Conservation (phyloP, 2,797 vertebrate genomes). For the Arremon brunneinucha region DNA sequence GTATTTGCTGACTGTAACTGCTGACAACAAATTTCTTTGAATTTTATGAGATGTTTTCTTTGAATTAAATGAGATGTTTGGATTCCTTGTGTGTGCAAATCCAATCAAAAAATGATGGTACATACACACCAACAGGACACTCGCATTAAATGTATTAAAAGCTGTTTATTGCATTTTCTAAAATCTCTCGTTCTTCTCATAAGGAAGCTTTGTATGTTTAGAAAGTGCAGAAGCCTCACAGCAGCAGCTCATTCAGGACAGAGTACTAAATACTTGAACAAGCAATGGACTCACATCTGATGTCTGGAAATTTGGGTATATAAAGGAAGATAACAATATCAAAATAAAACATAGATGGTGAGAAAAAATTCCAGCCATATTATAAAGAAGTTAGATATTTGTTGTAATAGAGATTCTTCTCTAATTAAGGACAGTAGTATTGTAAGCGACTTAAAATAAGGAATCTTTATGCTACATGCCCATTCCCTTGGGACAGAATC, state of each 20-base stretch:
- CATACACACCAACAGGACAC: neutral
- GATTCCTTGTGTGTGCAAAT: neutral
- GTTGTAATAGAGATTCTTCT: neutral
- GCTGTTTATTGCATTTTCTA: neutral
- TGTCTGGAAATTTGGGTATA: neutral
- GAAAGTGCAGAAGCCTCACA: neutral
- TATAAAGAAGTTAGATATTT: neutral
- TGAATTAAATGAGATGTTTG: neutral
- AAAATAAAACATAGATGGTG: neutral
- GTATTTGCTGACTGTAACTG: slow-evolving; percentile 1
- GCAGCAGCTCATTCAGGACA: neutral
- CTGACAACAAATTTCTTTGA: neutral
- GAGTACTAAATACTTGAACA: neutral
- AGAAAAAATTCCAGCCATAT: neutral
- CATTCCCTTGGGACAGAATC: neutral
- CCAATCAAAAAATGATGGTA: neutral
- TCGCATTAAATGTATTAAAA: neutral
- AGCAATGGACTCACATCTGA: neutral
- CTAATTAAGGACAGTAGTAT: neutral
- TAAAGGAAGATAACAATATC: neutral
- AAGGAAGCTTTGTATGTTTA: neutral
- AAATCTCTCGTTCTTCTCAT: neutral
- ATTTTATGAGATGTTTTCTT: neutral
- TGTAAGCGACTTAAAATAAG: neutral
- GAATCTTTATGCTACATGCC: neutral